Base-by-base conservation (phyloP, 2,797 vertebrate species). In the Onychomys torridus region DNA sequence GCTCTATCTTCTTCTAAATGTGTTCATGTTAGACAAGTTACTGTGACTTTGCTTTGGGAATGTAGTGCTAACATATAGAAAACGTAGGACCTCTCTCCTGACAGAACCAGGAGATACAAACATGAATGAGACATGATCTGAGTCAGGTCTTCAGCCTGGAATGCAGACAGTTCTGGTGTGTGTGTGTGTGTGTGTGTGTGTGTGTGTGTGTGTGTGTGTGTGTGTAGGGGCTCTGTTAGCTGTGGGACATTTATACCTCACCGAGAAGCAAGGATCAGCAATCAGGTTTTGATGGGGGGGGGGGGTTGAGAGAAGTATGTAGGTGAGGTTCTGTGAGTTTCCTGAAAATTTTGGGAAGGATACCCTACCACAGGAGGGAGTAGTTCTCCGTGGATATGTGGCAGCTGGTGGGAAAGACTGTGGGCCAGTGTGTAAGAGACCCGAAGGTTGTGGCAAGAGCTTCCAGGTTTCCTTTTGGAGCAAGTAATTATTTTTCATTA, bases 21-120 rank as follows among this genome's bases (percentile, higher is more conserved):
- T 32, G 52, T 77, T 92, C 71, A 17, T 90, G 49, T 52, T 29
- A 91, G 16, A 37, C 11, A 43, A 65, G 11, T 69, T 94, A 12
- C 67, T 86, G 11, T 63, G 61, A 82, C 89, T 92, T 91, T 92
- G 71, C 92, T 91, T 81, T 91, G 46, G 40, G 52, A 89, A 77
- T 69, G 76, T 10, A 43, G 4, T 65, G 37, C 34, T 34, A 84
- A 40, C 43, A 65, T 88, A 69, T 61, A 71, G n/a, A 84, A 90
- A 84, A 52, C 69, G n/a, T n/a, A 13, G 37, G 40, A 46, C 55
- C 61, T 73, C 34, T 59, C 17, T 86, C 25, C 69, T 82, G 81
- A 94, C 37, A 84, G 67, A 49, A 75, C 65, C 37, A 32, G 52
- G 85, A 55, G 63, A 61, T 79, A 77, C 32, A 63, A 84, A 88